Percentiles rank a stretch among this genome's conserved stretches.
Evolutionary conservation across 1,140 invertebrate species (phyloP).

Genomic region (Ericerus pela): DNA sequence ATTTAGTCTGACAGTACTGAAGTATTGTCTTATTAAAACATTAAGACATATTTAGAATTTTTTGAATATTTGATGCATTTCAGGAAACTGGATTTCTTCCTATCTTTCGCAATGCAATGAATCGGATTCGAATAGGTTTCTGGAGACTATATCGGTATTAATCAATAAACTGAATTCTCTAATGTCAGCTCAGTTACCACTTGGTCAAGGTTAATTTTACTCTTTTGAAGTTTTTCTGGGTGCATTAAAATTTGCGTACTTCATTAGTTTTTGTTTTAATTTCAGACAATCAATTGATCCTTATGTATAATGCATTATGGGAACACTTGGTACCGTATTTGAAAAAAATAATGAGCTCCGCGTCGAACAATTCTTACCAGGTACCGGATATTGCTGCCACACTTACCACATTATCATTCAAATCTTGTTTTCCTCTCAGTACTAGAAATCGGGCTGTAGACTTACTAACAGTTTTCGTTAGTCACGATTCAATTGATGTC

Average conservation of each 20-base stretch:
- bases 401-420: conserved; percentile 7
- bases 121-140: conserved; percentile 3
- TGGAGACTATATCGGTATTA: conserved; percentile 3
- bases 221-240: too few species aligned
- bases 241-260: too few species aligned
- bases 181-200: background rate
- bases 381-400: conserved; percentile 14
- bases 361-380: background rate
- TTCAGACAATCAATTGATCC: conserved; percentile 2
- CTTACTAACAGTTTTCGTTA: background rate
- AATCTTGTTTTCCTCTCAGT: background rate
- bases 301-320: conserved; percentile 16
- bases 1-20: too few species aligned
- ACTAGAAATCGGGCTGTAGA: background rate
- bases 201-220: conserved; percentile 2
- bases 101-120: conserved; percentile 3
- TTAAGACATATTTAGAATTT: too few species aligned
- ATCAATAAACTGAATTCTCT: conserved; percentile 6
- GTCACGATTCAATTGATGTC: background rate
- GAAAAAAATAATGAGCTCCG: background rate
- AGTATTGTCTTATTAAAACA: too few species aligned
- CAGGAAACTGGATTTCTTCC: conserved; percentile 15
- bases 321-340: conserved; percentile 14
- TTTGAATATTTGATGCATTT: conserved; percentile 11
- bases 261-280: too few species aligned